phyloP scores from a whole-genome alignment of 2,888 invertebrate species.

The Noctua pronuba region DNA sequence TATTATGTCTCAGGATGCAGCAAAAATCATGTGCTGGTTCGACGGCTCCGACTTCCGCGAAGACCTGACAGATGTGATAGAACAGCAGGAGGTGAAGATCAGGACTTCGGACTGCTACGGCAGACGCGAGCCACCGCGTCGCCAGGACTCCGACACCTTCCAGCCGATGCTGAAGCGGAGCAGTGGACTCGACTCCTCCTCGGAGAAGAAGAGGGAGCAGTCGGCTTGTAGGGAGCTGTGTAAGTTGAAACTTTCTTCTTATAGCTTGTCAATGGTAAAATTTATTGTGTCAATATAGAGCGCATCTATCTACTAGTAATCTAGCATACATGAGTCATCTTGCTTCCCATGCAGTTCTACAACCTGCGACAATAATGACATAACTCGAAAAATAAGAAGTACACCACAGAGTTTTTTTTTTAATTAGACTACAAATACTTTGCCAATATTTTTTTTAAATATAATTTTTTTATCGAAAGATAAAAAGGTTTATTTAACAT shows the following conservation, averaged over 20 bases:
- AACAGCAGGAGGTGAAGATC: slow-evolving; percentile 87
- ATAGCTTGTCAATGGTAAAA: not conserved
- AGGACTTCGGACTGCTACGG: slow-evolving; percentile 83
- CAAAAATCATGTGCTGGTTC: slow-evolving; percentile 88
- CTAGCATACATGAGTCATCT: no score
- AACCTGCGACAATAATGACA: no score
- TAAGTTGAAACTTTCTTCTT: slow-evolving; percentile 67
- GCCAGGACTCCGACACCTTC: slow-evolving; percentile 85
- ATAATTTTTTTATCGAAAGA: no score
- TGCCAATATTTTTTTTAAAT: no score
- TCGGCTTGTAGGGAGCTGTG: slow-evolving; percentile 83
- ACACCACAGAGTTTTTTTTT: no score
- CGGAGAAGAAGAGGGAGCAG: slow-evolving; percentile 80
- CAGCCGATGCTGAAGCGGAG: slow-evolving; percentile 86
- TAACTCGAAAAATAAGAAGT: no score
- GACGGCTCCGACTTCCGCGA: slow-evolving; percentile 88
- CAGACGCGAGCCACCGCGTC: slow-evolving; percentile 74
- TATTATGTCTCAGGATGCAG: slow-evolving; percentile 80
- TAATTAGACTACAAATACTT: no score
- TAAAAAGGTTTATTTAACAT: no score
- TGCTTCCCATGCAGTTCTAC: no score
- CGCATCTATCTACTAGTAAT: no score
- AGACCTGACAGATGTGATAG: slow-evolving; percentile 87
- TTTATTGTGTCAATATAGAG: not conserved
- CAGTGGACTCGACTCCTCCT: slow-evolving; percentile 83